phyloP scores from a whole-genome alignment of 2,113 vertebrate genomes.

The Cyprinodon variegatus region DNA sequence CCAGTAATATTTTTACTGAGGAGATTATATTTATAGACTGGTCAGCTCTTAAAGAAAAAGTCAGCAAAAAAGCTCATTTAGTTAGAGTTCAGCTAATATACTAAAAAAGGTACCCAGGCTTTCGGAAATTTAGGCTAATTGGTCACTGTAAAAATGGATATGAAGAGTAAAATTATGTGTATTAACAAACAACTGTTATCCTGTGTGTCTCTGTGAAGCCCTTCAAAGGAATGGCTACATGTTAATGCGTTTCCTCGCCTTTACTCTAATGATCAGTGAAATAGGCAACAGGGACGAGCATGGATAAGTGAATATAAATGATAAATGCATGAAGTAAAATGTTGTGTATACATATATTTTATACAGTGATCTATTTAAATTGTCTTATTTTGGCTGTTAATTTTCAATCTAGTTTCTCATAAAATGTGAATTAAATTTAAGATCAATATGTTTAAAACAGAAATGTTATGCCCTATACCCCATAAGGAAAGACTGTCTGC shows the following conservation, averaged over 20 bases:
- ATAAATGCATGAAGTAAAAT: background rate
- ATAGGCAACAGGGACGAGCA: background rate
- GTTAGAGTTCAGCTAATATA: constrained; percentile 1
- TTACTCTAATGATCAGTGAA: background rate
- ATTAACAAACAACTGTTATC: background rate
- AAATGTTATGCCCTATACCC: no score
- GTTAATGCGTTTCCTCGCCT: background rate
- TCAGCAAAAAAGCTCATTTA: constrained; percentile 13
- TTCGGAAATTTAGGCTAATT: background rate
- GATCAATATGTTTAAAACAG: no score
- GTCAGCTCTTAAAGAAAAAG: constrained; percentile 13
- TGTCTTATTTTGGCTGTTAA: no score
- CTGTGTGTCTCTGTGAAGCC: background rate
- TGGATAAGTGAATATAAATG: background rate
- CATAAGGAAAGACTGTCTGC: no score
- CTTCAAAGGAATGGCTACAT: background rate
- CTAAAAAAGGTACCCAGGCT: background rate
- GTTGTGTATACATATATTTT: background rate
- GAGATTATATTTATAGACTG: constrained; percentile 29
- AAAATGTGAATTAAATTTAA: no score
- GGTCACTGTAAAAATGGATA: background rate
- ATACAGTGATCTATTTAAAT: no score
- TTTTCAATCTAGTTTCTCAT: no score
- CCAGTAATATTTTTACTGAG: constrained; percentile 34
- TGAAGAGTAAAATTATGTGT: background rate